A percentile compares a stretch with the other conserved stretches of the same genome.
These are phyloP conservation scores for Drosophila persimilis DNA, from an alignment of 1,140 invertebrate genomes.

Conservation along the genomic window DNA sequence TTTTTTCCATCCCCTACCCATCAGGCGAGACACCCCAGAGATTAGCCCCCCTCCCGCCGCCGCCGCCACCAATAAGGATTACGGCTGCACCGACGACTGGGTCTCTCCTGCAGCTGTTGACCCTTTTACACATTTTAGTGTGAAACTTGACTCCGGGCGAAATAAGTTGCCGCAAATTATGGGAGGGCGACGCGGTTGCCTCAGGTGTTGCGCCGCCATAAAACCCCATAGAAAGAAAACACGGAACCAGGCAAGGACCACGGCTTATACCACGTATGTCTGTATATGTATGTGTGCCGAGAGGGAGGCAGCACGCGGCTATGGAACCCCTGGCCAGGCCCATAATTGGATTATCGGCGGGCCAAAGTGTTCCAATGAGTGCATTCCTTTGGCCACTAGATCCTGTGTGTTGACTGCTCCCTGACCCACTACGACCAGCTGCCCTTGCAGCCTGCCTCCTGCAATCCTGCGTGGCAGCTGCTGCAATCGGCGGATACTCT, in stretches of 20 bases:
- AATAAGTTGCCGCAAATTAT: slow-evolving; percentile 74
- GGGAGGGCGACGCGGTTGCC: slow-evolving; percentile 44
- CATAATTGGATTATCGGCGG: slow-evolving; percentile 75
- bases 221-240: slow-evolving; percentile 11
- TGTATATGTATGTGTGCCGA: background rate
- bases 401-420: slow-evolving; percentile 23
- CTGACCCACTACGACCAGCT: slow-evolving; percentile 3
- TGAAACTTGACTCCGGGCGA: slow-evolving; percentile 71
- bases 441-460: slow-evolving; percentile 21
- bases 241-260: slow-evolving; percentile 18
- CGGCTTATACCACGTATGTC: background rate
- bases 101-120: slow-evolving; percentile 46
- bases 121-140: slow-evolving; percentile 69
- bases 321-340: slow-evolving; percentile 45
- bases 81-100: slow-evolving; percentile 8
- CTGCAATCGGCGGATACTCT: slow-evolving; percentile 32
- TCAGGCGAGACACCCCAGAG: slow-evolving; percentile 41
- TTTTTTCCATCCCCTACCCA: background rate
- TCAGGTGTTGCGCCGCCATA: slow-evolving; percentile 18
- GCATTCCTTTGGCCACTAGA: slow-evolving; percentile 50
- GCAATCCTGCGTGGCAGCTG: background rate
- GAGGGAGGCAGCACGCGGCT: slow-evolving; percentile 1
- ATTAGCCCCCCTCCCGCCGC: slow-evolving; percentile 38
- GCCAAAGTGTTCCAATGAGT: slow-evolving; percentile 66
- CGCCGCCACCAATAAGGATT: slow-evolving; percentile 19